A percentile compares a stretch with the other conserved stretches of the same genome.
Conservation (phyloP, 1,140 invertebrate species). For the Dermatophagoides farinae region DNA sequence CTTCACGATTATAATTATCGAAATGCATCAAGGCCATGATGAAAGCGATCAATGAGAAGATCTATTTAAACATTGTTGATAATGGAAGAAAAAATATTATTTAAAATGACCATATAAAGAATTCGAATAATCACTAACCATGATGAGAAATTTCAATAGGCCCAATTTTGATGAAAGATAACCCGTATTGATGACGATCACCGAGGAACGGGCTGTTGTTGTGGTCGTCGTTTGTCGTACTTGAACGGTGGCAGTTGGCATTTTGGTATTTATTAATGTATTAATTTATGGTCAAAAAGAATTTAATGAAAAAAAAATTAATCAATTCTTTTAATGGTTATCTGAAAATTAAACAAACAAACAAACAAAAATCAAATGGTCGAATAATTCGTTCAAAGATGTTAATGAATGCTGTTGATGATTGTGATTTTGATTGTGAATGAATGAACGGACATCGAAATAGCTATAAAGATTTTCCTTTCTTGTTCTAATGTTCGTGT, state of each 20-base stretch:
- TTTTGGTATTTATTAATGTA: neutral
- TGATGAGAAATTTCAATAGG: constrained; percentile 4
- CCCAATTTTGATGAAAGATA: constrained; percentile 11
- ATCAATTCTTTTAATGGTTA: neutral
- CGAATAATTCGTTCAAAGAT: too few species aligned
- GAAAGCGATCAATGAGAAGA: constrained; percentile 9
- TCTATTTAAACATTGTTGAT: neutral
- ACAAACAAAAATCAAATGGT: too few species aligned
- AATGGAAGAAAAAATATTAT: neutral
- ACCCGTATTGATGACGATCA: constrained; percentile 11
- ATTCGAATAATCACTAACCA: neutral
- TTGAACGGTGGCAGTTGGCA: constrained; percentile 12
- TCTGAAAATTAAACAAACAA: too few species aligned
- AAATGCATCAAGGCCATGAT: constrained; percentile 4
- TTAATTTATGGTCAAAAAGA: neutral
- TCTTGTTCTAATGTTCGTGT: too few species aligned
- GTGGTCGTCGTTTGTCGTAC: constrained; percentile 12
- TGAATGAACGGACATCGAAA: too few species aligned
- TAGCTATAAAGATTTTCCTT: too few species aligned
- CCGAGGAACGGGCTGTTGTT: constrained; percentile 1
- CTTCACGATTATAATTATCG: neutral
- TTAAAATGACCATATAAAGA: neutral
- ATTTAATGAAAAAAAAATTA: neutral
- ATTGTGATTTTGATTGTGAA: too few species aligned
- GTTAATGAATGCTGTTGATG: too few species aligned